A percentile compares a stretch with the other conserved stretches of the same genome.
Evolutionary conservation across 2,113 vertebrate species (phyloP).

Genomic region (Nansenia antarctica): DNA sequence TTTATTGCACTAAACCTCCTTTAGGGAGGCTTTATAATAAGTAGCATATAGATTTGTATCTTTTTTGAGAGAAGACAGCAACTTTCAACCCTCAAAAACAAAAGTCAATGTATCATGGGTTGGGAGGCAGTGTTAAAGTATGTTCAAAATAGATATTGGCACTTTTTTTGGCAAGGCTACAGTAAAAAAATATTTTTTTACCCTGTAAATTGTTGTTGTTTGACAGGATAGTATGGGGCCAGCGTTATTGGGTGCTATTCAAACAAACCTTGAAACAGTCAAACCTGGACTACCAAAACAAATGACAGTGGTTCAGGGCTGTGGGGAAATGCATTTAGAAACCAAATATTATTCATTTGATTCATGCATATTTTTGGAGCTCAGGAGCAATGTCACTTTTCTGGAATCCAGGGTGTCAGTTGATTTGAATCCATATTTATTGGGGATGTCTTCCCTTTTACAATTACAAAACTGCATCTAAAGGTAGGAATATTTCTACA

Average conservation of each 20-base stretch:
- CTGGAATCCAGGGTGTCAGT: background rate
- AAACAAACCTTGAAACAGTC: background rate
- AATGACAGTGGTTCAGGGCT: background rate
- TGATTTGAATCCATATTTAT: background rate
- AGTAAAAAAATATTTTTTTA: background rate
- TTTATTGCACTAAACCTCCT: conserved; percentile 15
- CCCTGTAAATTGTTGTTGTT: background rate
- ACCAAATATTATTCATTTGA: no score
- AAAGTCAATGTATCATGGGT: background rate
- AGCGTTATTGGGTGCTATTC: background rate
- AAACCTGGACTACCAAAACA: background rate
- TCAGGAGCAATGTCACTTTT: background rate
- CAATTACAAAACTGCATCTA: background rate
- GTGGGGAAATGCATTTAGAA: background rate
- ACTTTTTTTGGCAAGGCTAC: background rate
- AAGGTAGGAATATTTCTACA: background rate
- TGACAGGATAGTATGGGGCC: background rate
- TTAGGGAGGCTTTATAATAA: background rate
- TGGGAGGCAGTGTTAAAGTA: background rate
- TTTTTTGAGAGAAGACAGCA: background rate
- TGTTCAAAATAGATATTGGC: background rate
- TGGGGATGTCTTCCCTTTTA: background rate
- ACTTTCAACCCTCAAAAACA: background rate
- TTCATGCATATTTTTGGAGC: background rate
- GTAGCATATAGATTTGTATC: conserved; percentile 4